phyloP scores from a whole-genome alignment of 92 coral and sea anemone species.

The Epizoanthus scotinus region DNA sequence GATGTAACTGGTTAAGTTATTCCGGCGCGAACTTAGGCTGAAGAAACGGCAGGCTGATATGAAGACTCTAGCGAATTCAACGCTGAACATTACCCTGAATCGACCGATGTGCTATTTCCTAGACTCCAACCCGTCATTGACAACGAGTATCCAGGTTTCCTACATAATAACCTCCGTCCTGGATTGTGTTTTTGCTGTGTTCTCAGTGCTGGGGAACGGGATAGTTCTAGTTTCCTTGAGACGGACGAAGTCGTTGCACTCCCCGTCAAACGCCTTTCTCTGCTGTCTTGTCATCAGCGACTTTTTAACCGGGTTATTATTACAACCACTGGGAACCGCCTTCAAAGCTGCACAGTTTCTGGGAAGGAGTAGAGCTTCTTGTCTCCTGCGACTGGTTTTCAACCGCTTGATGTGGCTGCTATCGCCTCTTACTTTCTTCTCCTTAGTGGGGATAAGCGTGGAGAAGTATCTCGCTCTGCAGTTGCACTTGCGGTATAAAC shows the following conservation, averaged over 20 bases:
- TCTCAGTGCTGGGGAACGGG: conserved; percentile 23
- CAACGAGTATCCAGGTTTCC: conserved; percentile 8
- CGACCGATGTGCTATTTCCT: conserved; percentile 15
- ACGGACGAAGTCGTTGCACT: neutral
- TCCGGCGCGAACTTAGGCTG: too few species aligned
- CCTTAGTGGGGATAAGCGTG: conserved; percentile 51
- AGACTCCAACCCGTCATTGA: conserved; percentile 18
- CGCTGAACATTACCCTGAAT: neutral
- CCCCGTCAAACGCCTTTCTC: conserved; percentile 15
- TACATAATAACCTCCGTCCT: conserved; percentile 7
- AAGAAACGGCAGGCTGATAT: neutral
- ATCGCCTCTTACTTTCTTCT: conserved; percentile 13
- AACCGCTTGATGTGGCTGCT: conserved; percentile 23
- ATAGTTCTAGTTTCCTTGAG: conserved; percentile 3
- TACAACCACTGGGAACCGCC: conserved; percentile 24
- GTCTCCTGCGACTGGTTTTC: conserved; percentile 12
- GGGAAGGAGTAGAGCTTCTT: neutral
- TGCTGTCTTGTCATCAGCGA: conserved; percentile 22
- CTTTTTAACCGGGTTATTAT: conserved; percentile 15
- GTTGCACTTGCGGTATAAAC: conserved; percentile 52
- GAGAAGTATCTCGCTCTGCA: conserved; percentile 54
- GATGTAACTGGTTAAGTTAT: neutral
- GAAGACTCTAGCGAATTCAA: neutral
- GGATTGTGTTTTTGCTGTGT: conserved; percentile 11
- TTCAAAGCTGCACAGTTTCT: neutral